Base-by-base conservation (phyloP, 1,140 invertebrate genomes). In the Heliconius himera region DNA sequence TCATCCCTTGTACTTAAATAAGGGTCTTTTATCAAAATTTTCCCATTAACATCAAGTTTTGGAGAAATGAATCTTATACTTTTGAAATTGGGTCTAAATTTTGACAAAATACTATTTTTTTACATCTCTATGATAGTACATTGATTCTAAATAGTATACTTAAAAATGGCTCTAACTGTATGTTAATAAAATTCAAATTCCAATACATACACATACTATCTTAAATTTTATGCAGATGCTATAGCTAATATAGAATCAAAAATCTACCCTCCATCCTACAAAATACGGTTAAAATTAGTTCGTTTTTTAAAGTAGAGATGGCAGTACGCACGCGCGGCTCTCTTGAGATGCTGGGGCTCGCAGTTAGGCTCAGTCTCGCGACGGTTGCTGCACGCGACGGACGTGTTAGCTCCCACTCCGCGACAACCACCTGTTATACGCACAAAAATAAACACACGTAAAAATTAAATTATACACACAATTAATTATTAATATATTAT, bases 151-250 rank as follows among this genome's bases (percentile, higher is more conserved):
- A 29, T 66, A 29, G n/a, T 22, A 66, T 66, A 66, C 26, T 5
- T 29, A 13, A 29, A 29, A 66, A 66, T n/a, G 16, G 16, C 60
- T 60, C 60, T 66, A 66, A 29, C 0, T 13, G 1, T 16, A 26
- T 66, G 9, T 11, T 11, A 5, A 29, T 29, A 29, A 66, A 29
- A 16, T 16, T 66, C 3, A 66, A 29, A 66, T 26, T 66, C 26
- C 60, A 66, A 66, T 66, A 66, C 11, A 66, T 13, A 26, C 9
- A 11, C 9, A 22, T 29, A 16, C 9, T 16, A 66, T 66, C 60
- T 66, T 29, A 77, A 41, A 77, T 81, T 81, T 81, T 81, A 81
- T 81, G 80, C 80, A 76, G 80, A 81, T 81, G 73, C 77, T 75
- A 60, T 70, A 18, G n/a, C 16, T 66, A 36, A 9, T 11, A 2